Conservation (phyloP, 2,113 vertebrate species). For the Petrocephalus zakoni region DNA sequence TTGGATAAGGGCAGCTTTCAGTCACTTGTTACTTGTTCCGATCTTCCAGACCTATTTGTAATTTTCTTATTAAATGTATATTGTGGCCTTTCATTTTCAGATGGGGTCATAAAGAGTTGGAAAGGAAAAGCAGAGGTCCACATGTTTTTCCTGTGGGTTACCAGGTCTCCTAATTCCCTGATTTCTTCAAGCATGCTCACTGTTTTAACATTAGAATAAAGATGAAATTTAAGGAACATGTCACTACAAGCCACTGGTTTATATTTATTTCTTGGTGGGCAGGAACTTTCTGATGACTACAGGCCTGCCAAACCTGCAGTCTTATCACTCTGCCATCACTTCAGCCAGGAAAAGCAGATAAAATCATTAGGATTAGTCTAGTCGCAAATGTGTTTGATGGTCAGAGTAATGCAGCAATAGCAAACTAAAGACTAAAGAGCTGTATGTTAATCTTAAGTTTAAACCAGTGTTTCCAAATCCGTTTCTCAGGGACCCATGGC, state of each 20-base stretch:
- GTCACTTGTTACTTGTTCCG: not conserved
- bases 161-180: not conserved
- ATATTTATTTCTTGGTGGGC: not conserved
- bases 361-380: not conserved
- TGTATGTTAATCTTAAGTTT: not conserved
- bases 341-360: not conserved
- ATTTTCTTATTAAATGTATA: not conserved
- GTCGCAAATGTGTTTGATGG: not conserved
- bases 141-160: not conserved
- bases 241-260: not conserved
- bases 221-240: not conserved
- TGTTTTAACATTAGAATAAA: not conserved
- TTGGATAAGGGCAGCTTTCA: too few relatives aligned
- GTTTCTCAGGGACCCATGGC: too few relatives aligned
- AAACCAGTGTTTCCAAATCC: not conserved
- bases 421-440: not conserved
- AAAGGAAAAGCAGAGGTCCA: not conserved
- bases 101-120: not conserved
- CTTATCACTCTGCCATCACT: not conserved
- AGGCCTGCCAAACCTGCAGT: not conserved
- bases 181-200: not conserved
- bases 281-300: not conserved
- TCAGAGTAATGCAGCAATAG: not conserved
- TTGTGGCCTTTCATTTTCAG: not conserved
- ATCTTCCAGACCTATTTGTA: not conserved